Evolutionary conservation across 2,113 vertebrate species (phyloP).

Genomic region (Gnathonemus echidnorhynchus): DNA sequence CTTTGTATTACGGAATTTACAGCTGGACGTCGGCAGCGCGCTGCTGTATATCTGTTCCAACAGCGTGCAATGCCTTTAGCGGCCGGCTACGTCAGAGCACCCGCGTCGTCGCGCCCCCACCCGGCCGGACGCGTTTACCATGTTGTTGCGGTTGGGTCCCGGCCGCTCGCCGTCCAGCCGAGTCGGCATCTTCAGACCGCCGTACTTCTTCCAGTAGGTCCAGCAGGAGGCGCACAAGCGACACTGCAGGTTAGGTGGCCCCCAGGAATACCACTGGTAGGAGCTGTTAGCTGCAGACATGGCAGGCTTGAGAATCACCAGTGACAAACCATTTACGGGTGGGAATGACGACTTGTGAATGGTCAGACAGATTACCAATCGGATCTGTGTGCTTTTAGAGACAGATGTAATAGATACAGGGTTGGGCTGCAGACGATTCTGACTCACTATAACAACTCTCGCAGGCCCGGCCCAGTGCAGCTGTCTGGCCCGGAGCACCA

Average conservation of each 20-base stretch:
- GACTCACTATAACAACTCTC: constrained; percentile 97
- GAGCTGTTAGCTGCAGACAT: constrained; percentile 82
- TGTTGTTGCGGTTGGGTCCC: constrained; percentile 86
- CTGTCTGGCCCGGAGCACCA: constrained; percentile 27
- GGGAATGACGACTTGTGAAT: not conserved
- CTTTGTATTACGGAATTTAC: not conserved
- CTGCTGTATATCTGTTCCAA: not conserved
- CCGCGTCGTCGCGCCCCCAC: not conserved
- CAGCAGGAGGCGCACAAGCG: constrained; percentile 93
- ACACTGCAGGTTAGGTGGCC: constrained; percentile 98
- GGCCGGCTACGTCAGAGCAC: not conserved
- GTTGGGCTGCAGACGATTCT: not conserved
- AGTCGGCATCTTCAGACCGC: constrained; percentile 97
- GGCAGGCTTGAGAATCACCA: constrained; percentile 32
- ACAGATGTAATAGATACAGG: not conserved
- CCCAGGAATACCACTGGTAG: constrained; percentile 99
- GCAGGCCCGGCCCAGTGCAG: constrained; percentile 77
- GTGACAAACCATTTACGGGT: no score
- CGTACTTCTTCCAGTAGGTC: constrained; percentile 99
- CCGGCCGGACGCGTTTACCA: constrained; percentile 58
- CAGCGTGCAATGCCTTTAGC: not conserved
- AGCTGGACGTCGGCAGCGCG: not conserved
- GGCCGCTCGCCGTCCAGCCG: constrained; percentile 90
- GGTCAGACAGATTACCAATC: not conserved
- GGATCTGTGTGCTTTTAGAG: not conserved